A percentile compares a stretch with the other conserved stretches of the same genome.
These are phyloP conservation scores for Acanthiza pusilla DNA, from an alignment of 2,797 vertebrate genomes.

Conservation along the genomic window DNA sequence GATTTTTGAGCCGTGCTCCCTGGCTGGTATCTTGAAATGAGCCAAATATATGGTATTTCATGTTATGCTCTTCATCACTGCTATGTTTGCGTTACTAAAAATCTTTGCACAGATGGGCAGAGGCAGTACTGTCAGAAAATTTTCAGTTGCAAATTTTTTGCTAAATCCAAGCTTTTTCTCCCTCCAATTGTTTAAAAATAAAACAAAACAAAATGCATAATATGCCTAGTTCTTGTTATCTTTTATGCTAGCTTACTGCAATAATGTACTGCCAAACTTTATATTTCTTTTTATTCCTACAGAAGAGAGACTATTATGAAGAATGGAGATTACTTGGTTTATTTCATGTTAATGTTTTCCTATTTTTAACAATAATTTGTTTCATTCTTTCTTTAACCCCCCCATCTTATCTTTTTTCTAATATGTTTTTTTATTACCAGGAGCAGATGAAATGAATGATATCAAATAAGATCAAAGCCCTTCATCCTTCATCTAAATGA, in stretches of 20 bases:
- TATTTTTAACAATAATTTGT: background rate
- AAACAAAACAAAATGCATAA: constrained; percentile 45
- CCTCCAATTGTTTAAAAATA: constrained; percentile 59
- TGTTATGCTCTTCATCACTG: constrained; percentile 22
- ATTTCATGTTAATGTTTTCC: background rate
- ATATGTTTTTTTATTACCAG: background rate
- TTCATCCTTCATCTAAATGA: background rate
- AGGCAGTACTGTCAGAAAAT: constrained; percentile 60
- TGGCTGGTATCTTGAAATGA: background rate
- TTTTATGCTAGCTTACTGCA: background rate
- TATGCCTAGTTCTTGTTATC: background rate
- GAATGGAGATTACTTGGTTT: background rate
- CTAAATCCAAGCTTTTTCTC: constrained; percentile 39
- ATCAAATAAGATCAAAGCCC: background rate
- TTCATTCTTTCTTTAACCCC: background rate
- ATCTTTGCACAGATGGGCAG: constrained; percentile 59
- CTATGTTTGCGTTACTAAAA: constrained; percentile 37
- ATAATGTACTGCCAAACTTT: background rate
- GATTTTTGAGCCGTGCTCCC: background rate
- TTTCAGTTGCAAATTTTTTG: constrained; percentile 52
- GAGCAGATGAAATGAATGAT: background rate
- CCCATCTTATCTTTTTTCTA: background rate
- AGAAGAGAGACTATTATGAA: background rate
- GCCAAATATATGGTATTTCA: constrained; percentile 22
- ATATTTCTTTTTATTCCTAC: background rate